Base-by-base conservation (phyloP, 1,140 invertebrate species). In the Hycleus cichorii region DNA sequence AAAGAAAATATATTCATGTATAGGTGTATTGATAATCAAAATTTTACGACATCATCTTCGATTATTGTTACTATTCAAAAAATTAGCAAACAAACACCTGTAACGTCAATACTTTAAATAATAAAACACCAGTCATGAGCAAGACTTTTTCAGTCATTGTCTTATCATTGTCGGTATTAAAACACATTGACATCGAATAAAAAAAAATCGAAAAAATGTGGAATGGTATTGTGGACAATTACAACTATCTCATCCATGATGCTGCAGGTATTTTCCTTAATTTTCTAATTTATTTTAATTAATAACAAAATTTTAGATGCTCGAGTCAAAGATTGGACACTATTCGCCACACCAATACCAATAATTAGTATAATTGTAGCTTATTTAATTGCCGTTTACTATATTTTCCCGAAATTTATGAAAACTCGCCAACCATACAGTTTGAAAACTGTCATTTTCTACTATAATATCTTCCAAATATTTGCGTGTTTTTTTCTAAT, bases 351-450 rank as follows among this genome's bases (percentile, higher is more conserved):
- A 47, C 81, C 82, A 55, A 77, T 77, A 73, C 76, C 75, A 8
- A 57, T 75, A 2, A 2, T 78, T 2, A 54, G 59, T 3, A 76
- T 89, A 42, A 77, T 89, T 60, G 63, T 76, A 4, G 71, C 77
- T 27, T 91, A 90, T 65, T 73, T 89, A 44, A 75, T 80, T 47
- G 73, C 83, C 38, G 79, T 90, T 8, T 81, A 82, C 60, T 63
- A 78, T 4, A 52, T 84, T 3, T 81, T 89, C 7, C 88, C 88
- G 2, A 73, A 62, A n/a, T 78, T 72, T 59, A 88, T 87, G 86
- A 76, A 80, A 63, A 72, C 80, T 50, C 65, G 77, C 46, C 71
- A 80, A 67, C 77, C 87, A 39, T 81, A 80, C 60, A 69, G 80
- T n/a, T 71, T 87, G 10, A 78, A 80, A 63, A 70, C 63, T 25